Conservation (phyloP, 1,140 invertebrate genomes). For the Spodoptera litura region DNA sequence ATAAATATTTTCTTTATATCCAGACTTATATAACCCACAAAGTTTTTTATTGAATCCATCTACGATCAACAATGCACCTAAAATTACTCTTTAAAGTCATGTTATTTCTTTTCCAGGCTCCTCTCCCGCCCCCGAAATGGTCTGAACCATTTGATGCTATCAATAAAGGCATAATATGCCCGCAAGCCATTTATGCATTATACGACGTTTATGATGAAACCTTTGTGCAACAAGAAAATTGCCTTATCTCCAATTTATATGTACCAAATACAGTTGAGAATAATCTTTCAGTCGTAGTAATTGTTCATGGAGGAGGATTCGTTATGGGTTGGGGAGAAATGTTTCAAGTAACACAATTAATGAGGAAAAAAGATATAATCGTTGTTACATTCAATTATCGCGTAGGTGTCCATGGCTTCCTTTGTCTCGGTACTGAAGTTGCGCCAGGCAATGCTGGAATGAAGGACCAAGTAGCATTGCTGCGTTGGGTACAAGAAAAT, state of each 20-base stretch:
- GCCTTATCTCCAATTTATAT: slow-evolving; percentile 70
- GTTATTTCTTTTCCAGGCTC: slow-evolving; percentile 56
- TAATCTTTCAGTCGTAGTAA: slow-evolving; percentile 69
- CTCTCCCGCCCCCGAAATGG: slow-evolving; percentile 61
- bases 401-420: slow-evolving; percentile 57
- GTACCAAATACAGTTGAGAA: slow-evolving; percentile 64
- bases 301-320: slow-evolving; percentile 64
- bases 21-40: too few species aligned
- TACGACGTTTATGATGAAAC: slow-evolving; percentile 13
- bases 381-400: slow-evolving; percentile 61
- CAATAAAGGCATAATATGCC: slow-evolving; percentile 63
- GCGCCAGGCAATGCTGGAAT: slow-evolving; percentile 63
- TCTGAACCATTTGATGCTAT: slow-evolving; percentile 60
- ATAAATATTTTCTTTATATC: too few species aligned
- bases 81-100: too few species aligned
- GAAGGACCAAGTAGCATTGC: slow-evolving; percentile 60
- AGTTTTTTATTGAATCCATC: too few species aligned
- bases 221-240: slow-evolving; percentile 63
- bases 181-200: slow-evolving; percentile 58
- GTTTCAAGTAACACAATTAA: slow-evolving; percentile 34
- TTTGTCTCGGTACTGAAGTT: slow-evolving; percentile 60
- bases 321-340: slow-evolving; percentile 52
- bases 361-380: slow-evolving; percentile 58
- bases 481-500: slow-evolving; percentile 57
- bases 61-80: too few species aligned